Evolutionary conservation across 1,140 invertebrate species (phyloP), one percentile per base, ranked within the genome.

Genomic region (Eulimnadia texana): DNA sequence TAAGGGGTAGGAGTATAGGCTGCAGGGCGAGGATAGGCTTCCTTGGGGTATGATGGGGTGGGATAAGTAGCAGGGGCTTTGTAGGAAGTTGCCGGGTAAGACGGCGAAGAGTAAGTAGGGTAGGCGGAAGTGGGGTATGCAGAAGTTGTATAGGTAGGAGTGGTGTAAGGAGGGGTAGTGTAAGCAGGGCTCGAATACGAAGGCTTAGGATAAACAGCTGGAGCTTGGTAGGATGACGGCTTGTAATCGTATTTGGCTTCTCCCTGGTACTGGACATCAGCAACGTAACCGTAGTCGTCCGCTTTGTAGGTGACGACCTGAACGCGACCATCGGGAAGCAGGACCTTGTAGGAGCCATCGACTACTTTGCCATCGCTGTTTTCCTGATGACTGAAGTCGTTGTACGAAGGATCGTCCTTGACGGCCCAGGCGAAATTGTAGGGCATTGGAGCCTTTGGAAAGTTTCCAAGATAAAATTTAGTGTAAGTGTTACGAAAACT

Each of bases 401-500:
- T 63, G 58, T 64, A 66, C 16, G 65, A 65, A 53, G 69, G 64
- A 54, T 66, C 66, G 58, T 69, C 68, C 19, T 57, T 47, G 6
- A 69, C 68, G 63, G 66, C n/a, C 59, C 68, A 69, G 51, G 65
- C 64, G 63, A 68, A 69, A 54, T 66, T 60, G 63, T 69, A 68
- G 16, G 67, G 67, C 55, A 58, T 58, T 16, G 42, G 55, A 58
- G 64, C 55, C 6, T 58, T 6, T 42, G 6, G 16, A 16, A 42
- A 42, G n/a, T n/a, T n/a, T n/a, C n/a, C n/a, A 42, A 42, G 6
- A 42, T 9, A 6, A 16, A 42, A 16, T 16, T 42, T 42, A 42
- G 33, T 9, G 6, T 6, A 9, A 42, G 33, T 42, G 6, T 9
- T 9, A 6, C 33, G 6, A 9, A 9, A 6, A 42, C 33, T 42